Percentiles rank a stretch among this genome's conserved stretches.
These are phyloP conservation scores for Loripinus fragilis DNA, from an alignment of 2,888 invertebrate species.

Conservation along the genomic window DNA sequence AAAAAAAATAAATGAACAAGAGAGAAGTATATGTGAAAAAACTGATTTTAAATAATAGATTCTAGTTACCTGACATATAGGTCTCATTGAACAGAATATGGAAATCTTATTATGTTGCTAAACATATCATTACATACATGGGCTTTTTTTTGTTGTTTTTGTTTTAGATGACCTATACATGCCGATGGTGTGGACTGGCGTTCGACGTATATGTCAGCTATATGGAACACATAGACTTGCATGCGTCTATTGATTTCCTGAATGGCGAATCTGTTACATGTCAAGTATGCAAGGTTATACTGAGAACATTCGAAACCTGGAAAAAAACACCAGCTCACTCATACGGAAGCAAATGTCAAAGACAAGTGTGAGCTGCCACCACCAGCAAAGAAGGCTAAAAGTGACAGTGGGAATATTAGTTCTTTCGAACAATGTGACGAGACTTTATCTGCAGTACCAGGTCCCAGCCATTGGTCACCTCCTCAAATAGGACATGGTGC, in stretches of 20 bases:
- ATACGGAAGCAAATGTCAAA: not conserved
- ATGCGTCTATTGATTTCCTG: not conserved
- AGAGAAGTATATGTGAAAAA: too few species aligned
- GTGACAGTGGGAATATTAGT: not conserved
- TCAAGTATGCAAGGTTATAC: not conserved
- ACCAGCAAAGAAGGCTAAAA: not conserved
- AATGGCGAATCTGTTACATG: not conserved
- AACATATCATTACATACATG: too few species aligned
- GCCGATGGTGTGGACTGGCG: not conserved
- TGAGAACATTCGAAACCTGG: not conserved
- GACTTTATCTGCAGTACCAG: not conserved
- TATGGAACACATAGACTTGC: not conserved
- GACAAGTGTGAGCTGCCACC: not conserved
- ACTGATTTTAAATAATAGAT: too few species aligned
- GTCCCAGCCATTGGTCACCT: not conserved
- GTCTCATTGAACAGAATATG: too few species aligned
- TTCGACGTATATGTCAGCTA: not conserved
- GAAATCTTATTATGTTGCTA: too few species aligned
- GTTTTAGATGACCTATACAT: not conserved
- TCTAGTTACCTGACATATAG: too few species aligned
- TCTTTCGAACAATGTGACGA: not conserved
- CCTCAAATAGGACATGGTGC: conserved; percentile 2
- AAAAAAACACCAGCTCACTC: not conserved
- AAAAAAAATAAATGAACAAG: too few species aligned
- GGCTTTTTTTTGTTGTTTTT: not conserved